Evolutionary conservation across 1,140 invertebrate genomes (phyloP).

Genomic region (Megalonaias nervosa): DNA sequence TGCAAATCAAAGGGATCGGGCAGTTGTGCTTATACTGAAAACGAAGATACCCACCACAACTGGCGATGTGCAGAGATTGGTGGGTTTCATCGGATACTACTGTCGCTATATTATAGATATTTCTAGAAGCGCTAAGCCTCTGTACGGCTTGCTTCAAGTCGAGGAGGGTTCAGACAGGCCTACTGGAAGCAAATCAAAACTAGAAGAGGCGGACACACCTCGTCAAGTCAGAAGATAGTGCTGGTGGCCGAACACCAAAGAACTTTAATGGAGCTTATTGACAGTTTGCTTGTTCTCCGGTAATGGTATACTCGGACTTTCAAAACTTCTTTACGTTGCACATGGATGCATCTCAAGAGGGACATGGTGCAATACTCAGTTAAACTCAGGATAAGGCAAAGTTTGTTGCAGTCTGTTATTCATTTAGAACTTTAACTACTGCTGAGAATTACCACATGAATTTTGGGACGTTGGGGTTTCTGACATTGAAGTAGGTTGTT

Average conservation of each 20-base stretch:
- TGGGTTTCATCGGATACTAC: slow-evolving; percentile 69
- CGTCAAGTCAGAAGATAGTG: background rate
- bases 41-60: slow-evolving; percentile 46
- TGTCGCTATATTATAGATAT: slow-evolving; percentile 63
- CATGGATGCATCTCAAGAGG: slow-evolving; percentile 70
- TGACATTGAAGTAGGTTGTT: slow-evolving; percentile 38
- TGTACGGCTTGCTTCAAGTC: slow-evolving; percentile 7
- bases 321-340: slow-evolving; percentile 63
- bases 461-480: slow-evolving; percentile 40
- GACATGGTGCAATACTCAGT: slow-evolving; percentile 68
- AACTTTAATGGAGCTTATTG: slow-evolving; percentile 46
- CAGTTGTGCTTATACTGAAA: slow-evolving; percentile 63
- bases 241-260: slow-evolving; percentile 29
- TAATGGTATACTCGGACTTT: slow-evolving; percentile 62
- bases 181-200: slow-evolving; percentile 20
- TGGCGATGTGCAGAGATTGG: slow-evolving; percentile 68
- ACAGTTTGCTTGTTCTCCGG: slow-evolving; percentile 42
- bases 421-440: slow-evolving; percentile 25
- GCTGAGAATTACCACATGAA: slow-evolving; percentile 35
- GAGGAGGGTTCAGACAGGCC: slow-evolving; percentile 38
- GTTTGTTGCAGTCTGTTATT: slow-evolving; percentile 44
- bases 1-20: slow-evolving; percentile 64
- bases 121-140: slow-evolving; percentile 45
- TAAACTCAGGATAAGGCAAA: slow-evolving; percentile 53
- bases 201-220: slow-evolving; percentile 15